Evolutionary conservation across 2,797 vertebrate species (phyloP), one percentile per base, ranked within the genome.

Genomic region (Stomatorhinus walkeri): DNA sequence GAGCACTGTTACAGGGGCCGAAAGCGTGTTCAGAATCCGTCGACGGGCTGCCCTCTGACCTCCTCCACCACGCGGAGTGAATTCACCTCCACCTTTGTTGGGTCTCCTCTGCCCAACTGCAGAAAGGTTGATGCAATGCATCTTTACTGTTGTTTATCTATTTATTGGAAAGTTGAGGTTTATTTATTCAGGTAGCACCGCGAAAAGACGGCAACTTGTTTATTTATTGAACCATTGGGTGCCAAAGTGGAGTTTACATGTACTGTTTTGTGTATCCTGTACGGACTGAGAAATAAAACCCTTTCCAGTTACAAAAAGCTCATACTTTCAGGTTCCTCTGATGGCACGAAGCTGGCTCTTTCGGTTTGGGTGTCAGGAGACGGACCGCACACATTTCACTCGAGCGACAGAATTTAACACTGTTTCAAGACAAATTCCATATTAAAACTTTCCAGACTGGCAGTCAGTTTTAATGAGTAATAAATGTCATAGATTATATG

Each of bases 131-230:
- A 96, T 95, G 96, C 95, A 90, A 95, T 95, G 95, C 96, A 95
- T 96, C 95, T 95, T 93, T 94, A 91, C 94, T 93, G 92, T 95
- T 94, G 93, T 94, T 94, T 92, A 93, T 94, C 92, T 96, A 96
- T 97, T 97, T 96, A 96, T 97, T 97, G 94, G 92, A 93, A 92
- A 96, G 94, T 96, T 95, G 95, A 95, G 94, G 90, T 94, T 94
- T 94, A 96, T 96, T 96, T 96, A 96, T 96, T 96, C 95, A 95
- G 94, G 95, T 92, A 94, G 93, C 92, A 90, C 90, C 88, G 89
- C 90, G 90, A 89, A 90, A 90, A 94, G 90, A 93, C 91, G 94
- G 92, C 94, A 94, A 95, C 89, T 94, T 72, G 94, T 86, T 96
- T 96, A 95, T 95, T 95, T 92, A 94, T 94, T 94, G 93, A 95